These are phyloP conservation scores for Hypselothyrea guttata DNA, from an alignment of 2,888 invertebrate genomes.

Conservation along the genomic window DNA sequence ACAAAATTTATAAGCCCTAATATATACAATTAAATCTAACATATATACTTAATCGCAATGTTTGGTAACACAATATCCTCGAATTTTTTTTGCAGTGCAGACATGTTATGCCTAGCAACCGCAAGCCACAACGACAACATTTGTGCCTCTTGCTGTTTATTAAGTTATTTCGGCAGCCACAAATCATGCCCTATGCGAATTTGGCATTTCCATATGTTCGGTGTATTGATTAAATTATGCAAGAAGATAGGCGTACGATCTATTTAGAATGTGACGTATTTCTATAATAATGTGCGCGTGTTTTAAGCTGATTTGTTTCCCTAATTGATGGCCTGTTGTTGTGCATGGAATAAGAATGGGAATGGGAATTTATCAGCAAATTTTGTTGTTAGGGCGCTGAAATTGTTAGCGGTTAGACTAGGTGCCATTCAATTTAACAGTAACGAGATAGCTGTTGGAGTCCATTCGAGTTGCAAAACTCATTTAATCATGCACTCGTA, in stretches of 20 bases:
- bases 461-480: too few species aligned
- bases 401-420: too few species aligned
- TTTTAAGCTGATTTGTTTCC: conserved; percentile 46
- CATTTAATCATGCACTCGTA: too few species aligned
- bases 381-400: too few species aligned
- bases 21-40: too few species aligned
- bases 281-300: conserved; percentile 25
- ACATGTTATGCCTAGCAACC: neutral
- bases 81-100: conserved; percentile 6
- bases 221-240: conserved; percentile 53
- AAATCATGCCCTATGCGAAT: conserved; percentile 49
- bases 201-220: conserved; percentile 11
- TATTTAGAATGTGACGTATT: conserved; percentile 1
- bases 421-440: too few species aligned
- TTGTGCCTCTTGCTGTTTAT: conserved; percentile 20
- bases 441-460: too few species aligned
- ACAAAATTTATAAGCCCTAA: too few species aligned
- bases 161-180: conserved; percentile 26
- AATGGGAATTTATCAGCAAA: too few species aligned
- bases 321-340: conserved; percentile 25
- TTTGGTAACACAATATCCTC: too few species aligned
- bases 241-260: conserved; percentile 13
- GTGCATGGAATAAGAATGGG: neutral
- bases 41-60: too few species aligned
- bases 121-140: conserved; percentile 27